Evolutionary conservation across 2,113 vertebrate genomes (phyloP), one percentile per base, ranked within the genome.

Genomic region (Calypte anna): DNA sequence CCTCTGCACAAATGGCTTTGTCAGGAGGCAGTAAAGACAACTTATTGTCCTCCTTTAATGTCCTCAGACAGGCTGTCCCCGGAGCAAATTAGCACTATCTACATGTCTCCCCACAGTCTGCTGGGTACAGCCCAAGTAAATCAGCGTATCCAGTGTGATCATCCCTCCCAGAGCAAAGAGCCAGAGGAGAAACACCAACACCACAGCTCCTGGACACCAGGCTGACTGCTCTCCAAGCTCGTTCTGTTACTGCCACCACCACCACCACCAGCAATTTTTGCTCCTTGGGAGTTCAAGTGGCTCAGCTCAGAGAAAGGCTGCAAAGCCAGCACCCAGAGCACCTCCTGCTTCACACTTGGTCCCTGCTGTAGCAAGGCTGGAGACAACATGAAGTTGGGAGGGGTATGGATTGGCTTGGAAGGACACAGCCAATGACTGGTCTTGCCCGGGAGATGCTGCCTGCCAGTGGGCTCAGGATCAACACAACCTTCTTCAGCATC

Each of bases 401-500:
- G 53, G 67, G 33, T 1, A 2, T 14, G 59, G 33, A 16, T 44
- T 0, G 0, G 12, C 25, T 67, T 27, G 59, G 50, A 53, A 70
- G 46, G 64, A 51, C 14, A 4, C 4, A 28, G 40, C 22, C n/a
- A 66, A 55, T 0, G 1, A 53, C 7, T 0, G 1, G 22, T 21
- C 64, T 22, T 54, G 64, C 36, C 48, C 61, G 63, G 44, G 55
- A 58, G 44, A 57, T 15, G 13, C 28, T 31, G 36, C 77, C 54
- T 21, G 40, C 9, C 36, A 13, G 62, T 0, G 2, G 58, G 38
- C 58, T 76, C 50, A 18, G 91, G 54, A 40, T 30, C 31, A 68
- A 6, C 15, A 13, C 28, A 61, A 44, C 0, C 0, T 38, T 62
- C 38, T 64, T 23, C 76, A 22, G n/a, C 20, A 5, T 22, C 68